Base-by-base conservation (phyloP, 2,888 invertebrate species). In the Eudemis profundana region DNA sequence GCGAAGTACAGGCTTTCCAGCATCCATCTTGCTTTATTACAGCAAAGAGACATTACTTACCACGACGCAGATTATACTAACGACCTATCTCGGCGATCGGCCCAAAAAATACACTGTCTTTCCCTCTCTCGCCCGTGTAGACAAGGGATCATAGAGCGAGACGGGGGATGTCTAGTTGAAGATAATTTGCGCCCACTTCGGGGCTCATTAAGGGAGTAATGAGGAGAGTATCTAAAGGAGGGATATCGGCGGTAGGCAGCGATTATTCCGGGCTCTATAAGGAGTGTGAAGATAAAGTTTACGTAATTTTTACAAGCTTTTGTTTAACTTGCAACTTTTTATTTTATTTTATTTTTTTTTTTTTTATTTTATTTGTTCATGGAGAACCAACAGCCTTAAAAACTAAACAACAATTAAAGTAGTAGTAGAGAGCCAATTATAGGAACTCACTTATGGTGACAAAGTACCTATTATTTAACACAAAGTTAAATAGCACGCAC, bases 171-270 rank as follows among this genome's bases (percentile, higher is more conserved):
- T 40, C 23, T 62, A 54, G 62, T 57, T 57, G 57, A 50, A 50
- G 57, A 57, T 63, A 63, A 63, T 63, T 63, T 63, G 63, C 47
- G 56, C 40, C 42, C 63, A 63, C 63, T 63, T 62, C 63, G 21
- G 56, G 7, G 17, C 63, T 63, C 63, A 50, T 63, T 63, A 57
- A 4, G 50, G 40, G 49, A 42, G 47, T 50, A 50, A 63, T 63
- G 63, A 61, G 42, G 63, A 40, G 47, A 42, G 42, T 63, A 63
- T 63, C 63, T 63, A 56, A 63, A 33, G 46, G 53, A 44, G 49
- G 29, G 40, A 56, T 63, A 57, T 57, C 50, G 42, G 29, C 29
- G 15, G 23, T 15, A 10, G 2, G 12, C 19, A 42, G 50, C 17
- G 36, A 51, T 36, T 36, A n/a, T n/a, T n/a, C n/a, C 54, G 12